Evolutionary conservation across 2,888 invertebrate species (phyloP), one percentile per base, ranked within the genome.

Genomic region (Branchellion lobata): DNA sequence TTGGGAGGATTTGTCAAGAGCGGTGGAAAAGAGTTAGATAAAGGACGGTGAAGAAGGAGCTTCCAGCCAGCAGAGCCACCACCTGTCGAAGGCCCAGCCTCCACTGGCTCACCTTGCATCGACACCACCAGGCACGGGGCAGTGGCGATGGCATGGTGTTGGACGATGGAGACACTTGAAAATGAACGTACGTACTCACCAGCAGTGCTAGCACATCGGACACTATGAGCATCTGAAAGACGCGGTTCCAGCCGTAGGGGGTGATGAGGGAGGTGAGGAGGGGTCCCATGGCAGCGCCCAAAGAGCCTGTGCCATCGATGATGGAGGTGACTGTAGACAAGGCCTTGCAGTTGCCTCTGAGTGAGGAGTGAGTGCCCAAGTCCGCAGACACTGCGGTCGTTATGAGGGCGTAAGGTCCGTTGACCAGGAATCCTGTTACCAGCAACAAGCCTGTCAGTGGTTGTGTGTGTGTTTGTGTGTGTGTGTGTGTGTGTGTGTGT

Each of bases 301-400:
- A 77, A 83, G 94, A 94, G 8, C 97, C 96, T 0, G 96, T 96
- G 71, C 97, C 97, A 88, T 97, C 97, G 71, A 97, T 96, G 84
- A 97, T 96, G 31, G 96, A 95, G 0, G 96, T 95, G n/a, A 97
- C 96, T 0, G 97, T 97, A 8, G 97, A 96, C 81, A 97, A 88
- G 3, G 96, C 97, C 86, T 92, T 93, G 0, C 94, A 89, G 88
- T 93, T 94, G 1, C 94, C 94, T 77, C 92, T 91, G 79, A 96
- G 89, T 81, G 92, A 92, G 82, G 92, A 90, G 89, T 96, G 95
- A 0, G 94, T 88, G 24, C 97, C 95, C 5, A 97, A 90, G 86
- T 97, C 96, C 0, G 97, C 94, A 79, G 95, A 94, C 53, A 97
- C 96, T 0, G 96, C 95, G 0, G 97, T 97, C 1, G 97, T 97